A percentile compares a stretch with the other conserved stretches of the same genome.
These are phyloP conservation scores for Rhinichthys klamathensis DNA, from an alignment of 2,113 vertebrate species.

Conservation along the genomic window DNA sequence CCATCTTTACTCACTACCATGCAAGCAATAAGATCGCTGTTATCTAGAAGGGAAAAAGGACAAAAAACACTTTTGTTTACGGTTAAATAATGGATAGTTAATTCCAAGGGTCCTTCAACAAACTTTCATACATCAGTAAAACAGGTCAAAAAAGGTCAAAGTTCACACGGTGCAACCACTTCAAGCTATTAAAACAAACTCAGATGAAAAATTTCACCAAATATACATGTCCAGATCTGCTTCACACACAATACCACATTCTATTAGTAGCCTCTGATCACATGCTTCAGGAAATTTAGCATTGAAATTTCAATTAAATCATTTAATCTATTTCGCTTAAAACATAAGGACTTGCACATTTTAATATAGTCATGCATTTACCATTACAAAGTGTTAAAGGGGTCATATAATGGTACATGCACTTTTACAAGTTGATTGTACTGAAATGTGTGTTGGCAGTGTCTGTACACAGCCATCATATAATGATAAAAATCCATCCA, in stretches of 20 bases:
- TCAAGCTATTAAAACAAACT: not conserved
- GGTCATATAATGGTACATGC: too few species aligned
- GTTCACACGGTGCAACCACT: not conserved
- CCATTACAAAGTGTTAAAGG: not conserved
- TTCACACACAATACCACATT: not conserved
- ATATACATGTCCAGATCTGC: not conserved
- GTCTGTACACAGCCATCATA: too few species aligned
- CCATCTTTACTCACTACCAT: constrained; percentile 95
- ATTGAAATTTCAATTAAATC: not conserved
- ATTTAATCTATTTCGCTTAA: not conserved
- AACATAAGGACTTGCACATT: not conserved
- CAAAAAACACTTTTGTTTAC: not conserved
- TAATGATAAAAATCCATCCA: too few species aligned
- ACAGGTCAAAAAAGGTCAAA: not conserved
- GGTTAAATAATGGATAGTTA: not conserved
- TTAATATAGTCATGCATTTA: not conserved
- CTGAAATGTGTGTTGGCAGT: too few species aligned
- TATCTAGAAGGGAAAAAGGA: constrained; percentile 77
- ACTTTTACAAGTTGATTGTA: too few species aligned
- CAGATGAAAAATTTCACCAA: not conserved
- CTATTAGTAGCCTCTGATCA: not conserved
- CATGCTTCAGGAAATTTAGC: not conserved
- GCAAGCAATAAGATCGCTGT: constrained; percentile 96
- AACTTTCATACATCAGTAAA: not conserved
- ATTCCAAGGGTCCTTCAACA: not conserved